phyloP scores from a whole-genome alignment of 2,888 invertebrate species.

The Zeuzera pyrina region DNA sequence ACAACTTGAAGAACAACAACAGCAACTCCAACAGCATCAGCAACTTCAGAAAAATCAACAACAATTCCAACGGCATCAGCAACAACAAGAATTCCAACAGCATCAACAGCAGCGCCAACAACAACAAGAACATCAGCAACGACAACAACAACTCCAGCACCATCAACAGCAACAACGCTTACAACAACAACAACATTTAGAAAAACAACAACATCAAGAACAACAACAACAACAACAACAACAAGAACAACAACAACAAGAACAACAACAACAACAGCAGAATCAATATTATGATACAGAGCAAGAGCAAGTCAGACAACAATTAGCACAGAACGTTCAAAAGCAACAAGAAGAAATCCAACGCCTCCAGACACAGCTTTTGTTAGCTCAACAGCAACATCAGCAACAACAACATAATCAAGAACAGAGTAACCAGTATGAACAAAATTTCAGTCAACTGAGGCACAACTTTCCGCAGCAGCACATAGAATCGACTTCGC shows the following conservation, averaged over 20 bases:
- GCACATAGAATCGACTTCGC: constrained; percentile 42
- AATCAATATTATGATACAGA: constrained; percentile 52
- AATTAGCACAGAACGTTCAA: constrained; percentile 59
- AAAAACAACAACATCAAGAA: constrained; percentile 42
- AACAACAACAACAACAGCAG: constrained; percentile 36
- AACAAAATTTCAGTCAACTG: constrained; percentile 26
- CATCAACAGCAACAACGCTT: constrained; percentile 26
- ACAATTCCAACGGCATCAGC: constrained; percentile 55
- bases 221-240: constrained; percentile 28
- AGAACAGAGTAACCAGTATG: constrained; percentile 27
- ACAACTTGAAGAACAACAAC: constrained; percentile 26
- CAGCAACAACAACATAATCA: constrained; percentile 29
- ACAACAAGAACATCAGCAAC: constrained; percentile 48
- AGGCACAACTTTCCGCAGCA: constrained; percentile 33
- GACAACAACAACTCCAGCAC: constrained; percentile 27
- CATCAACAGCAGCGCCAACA: constrained; percentile 52
- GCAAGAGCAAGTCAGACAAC: constrained; percentile 53
- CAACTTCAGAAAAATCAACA: constrained; percentile 50
- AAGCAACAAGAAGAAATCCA: constrained; percentile 70
- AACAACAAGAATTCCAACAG: constrained; percentile 67
- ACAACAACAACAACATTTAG: constrained; percentile 27
- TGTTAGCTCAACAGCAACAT: constrained; percentile 50
- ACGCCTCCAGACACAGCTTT: constrained; percentile 53
- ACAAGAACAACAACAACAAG: constrained; percentile 27
- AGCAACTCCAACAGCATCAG: constrained; percentile 45